phyloP scores from a whole-genome alignment of 1,140 invertebrate genomes.

The Rhagoletis zephyria region DNA sequence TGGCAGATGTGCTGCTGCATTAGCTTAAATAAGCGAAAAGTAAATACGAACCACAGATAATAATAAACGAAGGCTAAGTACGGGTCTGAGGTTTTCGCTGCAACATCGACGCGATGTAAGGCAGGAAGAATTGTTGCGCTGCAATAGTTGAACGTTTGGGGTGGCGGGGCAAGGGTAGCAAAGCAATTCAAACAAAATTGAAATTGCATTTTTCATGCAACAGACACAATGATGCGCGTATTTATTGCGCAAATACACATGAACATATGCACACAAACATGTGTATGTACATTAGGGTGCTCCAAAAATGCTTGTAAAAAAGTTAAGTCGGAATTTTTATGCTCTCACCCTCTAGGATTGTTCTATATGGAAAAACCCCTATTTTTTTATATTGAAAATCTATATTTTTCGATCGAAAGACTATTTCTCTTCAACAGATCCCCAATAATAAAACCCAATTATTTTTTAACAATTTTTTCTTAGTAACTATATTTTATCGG shows the following conservation, averaged over 20 bases:
- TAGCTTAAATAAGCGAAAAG: slow-evolving; percentile 55
- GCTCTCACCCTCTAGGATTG: too few species aligned
- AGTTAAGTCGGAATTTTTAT: too few species aligned
- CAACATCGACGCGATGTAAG: not conserved
- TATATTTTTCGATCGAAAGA: too few species aligned
- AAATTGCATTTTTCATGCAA: slow-evolving; percentile 72
- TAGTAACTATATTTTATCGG: too few species aligned
- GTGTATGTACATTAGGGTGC: not conserved
- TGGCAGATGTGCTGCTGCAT: slow-evolving; percentile 54
- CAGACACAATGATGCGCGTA: slow-evolving; percentile 9
- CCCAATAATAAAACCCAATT: too few species aligned
- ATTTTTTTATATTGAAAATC: too few species aligned
- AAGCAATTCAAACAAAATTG: slow-evolving; percentile 60
- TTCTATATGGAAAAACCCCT: too few species aligned
- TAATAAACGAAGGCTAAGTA: slow-evolving; percentile 45
- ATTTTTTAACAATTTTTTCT: too few species aligned
- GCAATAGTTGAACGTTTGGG: not conserved
- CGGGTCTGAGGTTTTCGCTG: not conserved
- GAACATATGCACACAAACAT: not conserved
- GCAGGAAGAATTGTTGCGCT: not conserved
- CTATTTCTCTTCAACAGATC: too few species aligned
- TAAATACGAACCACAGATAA: slow-evolving; percentile 42
- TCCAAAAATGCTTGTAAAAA: too few species aligned
- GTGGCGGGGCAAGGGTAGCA: not conserved
- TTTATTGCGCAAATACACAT: not conserved